Evolutionary conservation across 2,797 vertebrate genomes (phyloP), one percentile per base, ranked within the genome.

Genomic region (Cossypha caffra): DNA sequence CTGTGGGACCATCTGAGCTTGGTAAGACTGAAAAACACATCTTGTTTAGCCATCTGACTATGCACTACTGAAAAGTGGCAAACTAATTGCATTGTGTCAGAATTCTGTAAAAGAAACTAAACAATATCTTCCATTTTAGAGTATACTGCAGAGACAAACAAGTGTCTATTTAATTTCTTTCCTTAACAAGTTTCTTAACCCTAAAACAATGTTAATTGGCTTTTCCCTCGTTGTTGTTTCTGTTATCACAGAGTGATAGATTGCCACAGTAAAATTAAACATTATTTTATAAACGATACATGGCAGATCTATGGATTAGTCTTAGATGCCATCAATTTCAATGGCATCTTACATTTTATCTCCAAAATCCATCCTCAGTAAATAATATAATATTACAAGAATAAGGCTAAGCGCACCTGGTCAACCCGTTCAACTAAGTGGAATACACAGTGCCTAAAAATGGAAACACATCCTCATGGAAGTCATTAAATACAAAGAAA

Each of bases 361-460:
- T 73, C 31, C 74, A 63, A 88, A 96, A 69, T 83, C 24, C 87
- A 91, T 51, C 52, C 64, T 86, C 54, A 81, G 67, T 29, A 95
- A 90, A 95, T 82, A 92, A 86, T 16, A 48, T 45, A 64, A 51
- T 47, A 64, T 67, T 67, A 69, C 14, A 76, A 71, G 52, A 91
- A 38, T 52, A 87, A 74, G 35, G 19, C 35, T 29, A 82, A 90
- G 37, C 19, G 50, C 25, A 11, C 9, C 38, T 48, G 33, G 61
- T 29, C 90, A 82, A 78, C 16, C 7, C 4, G 3, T 85, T 74
- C 33, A 37, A 73, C 51, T 33, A 50, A 68, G 38, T 37, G 42
- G 55, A 95, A 61, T 73, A 92, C 42, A 72, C 5, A 61, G 17
- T 26, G 13, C 64, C 50, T 80, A 50, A 90, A 91, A 92, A 86